Evolutionary conservation across 2,888 invertebrate species (phyloP).

Genomic region (Drosophila kanekoi): DNA sequence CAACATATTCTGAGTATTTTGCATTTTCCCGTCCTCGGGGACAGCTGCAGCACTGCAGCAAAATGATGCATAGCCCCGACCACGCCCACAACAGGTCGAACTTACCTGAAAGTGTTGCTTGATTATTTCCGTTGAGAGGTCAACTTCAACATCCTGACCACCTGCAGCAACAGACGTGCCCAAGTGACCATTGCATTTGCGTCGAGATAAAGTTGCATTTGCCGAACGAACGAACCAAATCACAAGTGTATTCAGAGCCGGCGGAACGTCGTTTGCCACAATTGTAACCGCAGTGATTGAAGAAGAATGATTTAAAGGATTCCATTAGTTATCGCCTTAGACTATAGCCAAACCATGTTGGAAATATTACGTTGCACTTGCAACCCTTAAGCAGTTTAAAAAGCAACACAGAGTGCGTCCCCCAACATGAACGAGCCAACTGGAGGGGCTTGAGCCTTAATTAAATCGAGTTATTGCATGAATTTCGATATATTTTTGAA

Average conservation of each 20-base stretch:
- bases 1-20: constrained; percentile 50
- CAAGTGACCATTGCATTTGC: constrained; percentile 69
- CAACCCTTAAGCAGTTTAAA: constrained; percentile 1
- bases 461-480: neutral
- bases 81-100: constrained; percentile 26
- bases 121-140: constrained; percentile 85
- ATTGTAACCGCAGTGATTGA: constrained; percentile 41
- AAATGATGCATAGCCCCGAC: constrained; percentile 18
- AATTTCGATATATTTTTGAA: neutral
- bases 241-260: constrained; percentile 48
- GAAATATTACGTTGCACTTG: constrained; percentile 20
- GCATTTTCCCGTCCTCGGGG: constrained; percentile 28
- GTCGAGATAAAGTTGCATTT: constrained; percentile 45
- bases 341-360: constrained; percentile 2
- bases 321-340: constrained; percentile 47
- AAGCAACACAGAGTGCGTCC: constrained; percentile 43
- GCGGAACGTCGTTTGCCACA: constrained; percentile 41
- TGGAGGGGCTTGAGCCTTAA: constrained; percentile 1
- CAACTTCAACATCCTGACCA: constrained; percentile 85
- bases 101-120: constrained; percentile 86
- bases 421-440: constrained; percentile 47
- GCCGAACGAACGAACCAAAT: constrained; percentile 24
- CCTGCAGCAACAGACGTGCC: constrained; percentile 81
- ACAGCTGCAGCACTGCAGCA: constrained; percentile 21
- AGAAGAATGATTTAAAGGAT: constrained; percentile 48